Base-by-base conservation (phyloP, 1,140 invertebrate genomes). In the Sminthurides bifidus region DNA sequence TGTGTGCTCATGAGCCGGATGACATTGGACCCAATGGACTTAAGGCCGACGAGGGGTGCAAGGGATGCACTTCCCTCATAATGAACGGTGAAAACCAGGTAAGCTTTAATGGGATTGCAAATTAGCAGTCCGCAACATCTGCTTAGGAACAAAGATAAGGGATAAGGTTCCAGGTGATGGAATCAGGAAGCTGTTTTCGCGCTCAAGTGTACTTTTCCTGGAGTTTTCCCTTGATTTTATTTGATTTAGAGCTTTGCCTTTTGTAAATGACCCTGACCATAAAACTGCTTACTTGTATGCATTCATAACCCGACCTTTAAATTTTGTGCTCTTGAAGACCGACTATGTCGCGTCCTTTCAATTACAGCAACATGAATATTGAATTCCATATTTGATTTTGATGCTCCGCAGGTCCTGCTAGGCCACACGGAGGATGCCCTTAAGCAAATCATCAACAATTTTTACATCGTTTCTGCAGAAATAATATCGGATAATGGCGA, bases 391-490 rank as follows among this genome's bases (percentile, higher is more conserved):
- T 35, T 35, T 35, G 10, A 35, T 35, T 35, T 35, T 35, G 33
- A 10, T 12, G 33, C n/a, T 35, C 10, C n/a, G 10, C 48, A 51
- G 48, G 37, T 51, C 37, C 27, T 51, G 6, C 30, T 90, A 43
- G 87, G 83, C 0, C 87, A 92, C 68, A 90, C 85, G 1, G 87
- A 90, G 72, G 87, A 92, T 66, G 84, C 85, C 0, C 70, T 84
- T 6, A 70, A 74, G 0, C 81, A 84, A 64, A 81, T 80, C 0
- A 61, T 88, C 1, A 88, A 89, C 65, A 79, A 86, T 62, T 83
- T 80, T 70, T 90, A 89, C 66, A 77, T 91, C n/a, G 80, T 90
- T 33, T 81, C 79, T 4, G 87, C 85, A 3, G 84, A 89, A 65
- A 78, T 87, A n/a, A 12, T 33, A 17, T 27, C 46, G 26, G 29